Evolutionary conservation across 2,797 vertebrate genomes (phyloP), one percentile per base, ranked within the genome.

Genomic region (Harpagifer antarcticus): DNA sequence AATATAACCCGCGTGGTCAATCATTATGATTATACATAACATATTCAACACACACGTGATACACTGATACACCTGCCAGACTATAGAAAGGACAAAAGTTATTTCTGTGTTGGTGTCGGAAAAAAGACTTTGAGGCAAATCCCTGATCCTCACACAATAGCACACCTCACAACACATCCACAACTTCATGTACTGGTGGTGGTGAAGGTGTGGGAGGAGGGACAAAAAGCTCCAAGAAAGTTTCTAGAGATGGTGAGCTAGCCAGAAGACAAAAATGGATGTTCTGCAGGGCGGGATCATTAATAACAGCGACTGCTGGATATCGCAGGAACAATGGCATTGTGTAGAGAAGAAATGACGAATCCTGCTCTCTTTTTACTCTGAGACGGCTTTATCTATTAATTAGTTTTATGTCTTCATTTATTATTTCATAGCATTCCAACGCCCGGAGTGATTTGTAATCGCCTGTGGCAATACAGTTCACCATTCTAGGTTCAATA

Each of bases 371-470:
- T 89, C 84, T 82, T 92, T 89, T 90, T 78, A 91, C 82, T 68
- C 59, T n/a, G 53, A 86, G 88, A 90, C 72, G 60, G 80, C 86
- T 90, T 91, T 84, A 87, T 94, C 92, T 94, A 91, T 95, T 94
- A 93, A 95, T 95, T 94, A 94, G 86, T 89, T 89, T 92, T 90
- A 92, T 85, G 86, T 91, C 86, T 92, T 92, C 88, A 93, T 92
- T 92, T 77, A 85, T 93, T 93, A 93, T 93, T 93, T 89, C 80
- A 83, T 73, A 76, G 48, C 55, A 72, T 81, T 74, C 70, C 72
- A 43, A 80, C 14, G 37, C 70, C 69, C 74, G 75, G 82, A 91
- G 81, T 78, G 88, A 92, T 87, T 88, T 91, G 92, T 94, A 94
- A 92, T 93, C 72, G 83, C 79, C 69, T 42, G 78, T 75, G 72